A percentile compares a stretch with the other conserved stretches of the same genome.
These are phyloP conservation scores for Myxocyprinus asiaticus DNA, from an alignment of 2,113 vertebrate genomes.

Conservation along the genomic window DNA sequence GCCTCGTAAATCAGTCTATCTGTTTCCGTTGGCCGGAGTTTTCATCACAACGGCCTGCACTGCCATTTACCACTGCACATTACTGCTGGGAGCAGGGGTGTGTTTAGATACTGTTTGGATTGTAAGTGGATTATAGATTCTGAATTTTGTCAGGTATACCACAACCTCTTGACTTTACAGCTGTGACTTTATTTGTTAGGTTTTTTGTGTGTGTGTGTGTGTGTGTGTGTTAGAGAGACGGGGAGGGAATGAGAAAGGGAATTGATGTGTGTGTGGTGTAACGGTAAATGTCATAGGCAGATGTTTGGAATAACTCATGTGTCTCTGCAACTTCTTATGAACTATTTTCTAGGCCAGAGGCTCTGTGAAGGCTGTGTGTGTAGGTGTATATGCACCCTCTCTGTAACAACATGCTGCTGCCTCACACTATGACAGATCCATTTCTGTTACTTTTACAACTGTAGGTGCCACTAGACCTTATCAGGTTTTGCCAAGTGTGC, in stretches of 20 bases:
- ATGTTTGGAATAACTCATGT: conserved; percentile 46
- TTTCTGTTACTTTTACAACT: conserved; percentile 9
- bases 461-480: conserved; percentile 9
- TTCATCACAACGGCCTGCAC: conserved; percentile 37
- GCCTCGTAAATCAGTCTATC: conserved; percentile 49
- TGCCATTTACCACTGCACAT: conserved; percentile 30
- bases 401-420: neutral
- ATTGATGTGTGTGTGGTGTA: conserved; percentile 32
- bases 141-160: neutral
- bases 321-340: conserved; percentile 17
- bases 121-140: neutral
- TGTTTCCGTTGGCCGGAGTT: conserved; percentile 10
- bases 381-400: conserved; percentile 17
- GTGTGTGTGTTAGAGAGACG: neutral
- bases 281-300: conserved; percentile 35
- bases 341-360: conserved; percentile 47
- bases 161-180: conserved; percentile 3
- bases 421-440: conserved; percentile 13
- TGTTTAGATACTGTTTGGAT: conserved; percentile 17
- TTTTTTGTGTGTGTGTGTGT: conserved; percentile 19
- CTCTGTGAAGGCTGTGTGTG: conserved; percentile 14
- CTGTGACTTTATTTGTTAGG: conserved; percentile 18
- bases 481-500: conserved; percentile 32
- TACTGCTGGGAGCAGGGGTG: neutral
- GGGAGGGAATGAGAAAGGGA: neutral